phyloP scores from a whole-genome alignment of 2,888 invertebrate genomes.

The Auanema freiburgensis region DNA sequence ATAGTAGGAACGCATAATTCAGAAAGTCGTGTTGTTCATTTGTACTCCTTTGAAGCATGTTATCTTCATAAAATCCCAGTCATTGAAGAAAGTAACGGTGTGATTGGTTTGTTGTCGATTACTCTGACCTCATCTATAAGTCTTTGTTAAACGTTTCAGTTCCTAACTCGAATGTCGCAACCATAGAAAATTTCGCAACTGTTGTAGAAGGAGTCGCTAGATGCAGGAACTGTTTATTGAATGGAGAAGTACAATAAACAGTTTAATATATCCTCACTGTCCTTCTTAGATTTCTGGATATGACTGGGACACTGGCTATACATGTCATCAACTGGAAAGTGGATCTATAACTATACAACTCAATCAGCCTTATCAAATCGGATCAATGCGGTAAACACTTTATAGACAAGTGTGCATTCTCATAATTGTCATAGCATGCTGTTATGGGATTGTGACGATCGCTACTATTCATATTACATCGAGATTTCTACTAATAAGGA shows the following conservation, averaged over 20 bases:
- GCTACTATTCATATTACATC: slow-evolving; percentile 69
- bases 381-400: slow-evolving; percentile 75
- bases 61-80: slow-evolving; percentile 67
- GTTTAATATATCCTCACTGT: not conserved
- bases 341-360: slow-evolving; percentile 92
- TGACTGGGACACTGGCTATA: slow-evolving; percentile 55
- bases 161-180: slow-evolving; percentile 88
- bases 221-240: slow-evolving; percentile 87
- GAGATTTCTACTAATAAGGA: slow-evolving; percentile 68
- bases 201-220: slow-evolving; percentile 94
- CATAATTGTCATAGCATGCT: too few species aligned
- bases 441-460: slow-evolving; percentile 85
- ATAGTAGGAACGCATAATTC: slow-evolving; percentile 87
- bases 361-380: slow-evolving; percentile 90
- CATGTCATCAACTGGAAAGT: slow-evolving; percentile 72
- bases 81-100: slow-evolving; percentile 47
- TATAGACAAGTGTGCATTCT: too few species aligned
- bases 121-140: not conserved
- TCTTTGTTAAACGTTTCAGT: slow-evolving; percentile 67
- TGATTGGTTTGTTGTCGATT: slow-evolving; percentile 65
- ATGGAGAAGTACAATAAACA: slow-evolving; percentile 77
- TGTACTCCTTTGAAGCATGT: slow-evolving; percentile 87
- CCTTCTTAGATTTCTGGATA: slow-evolving; percentile 14
- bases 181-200: slow-evolving; percentile 83
- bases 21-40: slow-evolving; percentile 83